Conservation (phyloP, 2,113 vertebrate genomes). For the Cepphus grylle region DNA sequence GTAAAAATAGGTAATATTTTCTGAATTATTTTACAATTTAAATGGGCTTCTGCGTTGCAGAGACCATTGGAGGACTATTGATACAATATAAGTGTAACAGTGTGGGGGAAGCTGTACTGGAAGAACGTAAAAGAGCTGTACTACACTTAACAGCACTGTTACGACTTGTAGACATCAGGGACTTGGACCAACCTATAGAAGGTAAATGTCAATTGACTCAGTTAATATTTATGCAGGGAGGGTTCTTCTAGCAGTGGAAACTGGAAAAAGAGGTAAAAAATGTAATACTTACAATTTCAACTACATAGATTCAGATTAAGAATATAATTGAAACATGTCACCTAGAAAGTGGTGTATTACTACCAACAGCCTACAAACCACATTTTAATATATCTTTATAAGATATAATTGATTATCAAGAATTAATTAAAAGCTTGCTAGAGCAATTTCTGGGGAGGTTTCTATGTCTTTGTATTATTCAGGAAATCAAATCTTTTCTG, state of each 20-base stretch:
- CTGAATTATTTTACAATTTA: neutral
- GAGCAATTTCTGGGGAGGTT: neutral
- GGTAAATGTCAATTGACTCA: neutral
- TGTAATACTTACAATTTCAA: neutral
- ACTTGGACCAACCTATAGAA: neutral
- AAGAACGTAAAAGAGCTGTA: neutral
- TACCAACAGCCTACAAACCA: neutral
- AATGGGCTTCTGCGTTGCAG: neutral
- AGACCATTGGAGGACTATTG: neutral
- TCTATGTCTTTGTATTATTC: neutral
- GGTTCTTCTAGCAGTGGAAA: neutral
- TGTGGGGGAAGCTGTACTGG: neutral
- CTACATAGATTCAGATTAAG: neutral
- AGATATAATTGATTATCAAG: neutral
- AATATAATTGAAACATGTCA: neutral
- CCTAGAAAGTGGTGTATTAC: neutral
- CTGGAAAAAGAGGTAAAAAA: neutral
- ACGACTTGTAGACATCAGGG: neutral
- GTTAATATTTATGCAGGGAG: neutral
- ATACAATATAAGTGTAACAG: neutral
- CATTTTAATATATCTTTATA: neutral
- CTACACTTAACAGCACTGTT: neutral
- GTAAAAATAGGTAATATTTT: neutral
- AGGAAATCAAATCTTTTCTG: neutral
- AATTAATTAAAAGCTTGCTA: neutral